A percentile compares a stretch with the other conserved stretches of the same genome.
Conservation (phyloP, 2,797 vertebrate genomes). For the Tympanoctomys barrerae region DNA sequence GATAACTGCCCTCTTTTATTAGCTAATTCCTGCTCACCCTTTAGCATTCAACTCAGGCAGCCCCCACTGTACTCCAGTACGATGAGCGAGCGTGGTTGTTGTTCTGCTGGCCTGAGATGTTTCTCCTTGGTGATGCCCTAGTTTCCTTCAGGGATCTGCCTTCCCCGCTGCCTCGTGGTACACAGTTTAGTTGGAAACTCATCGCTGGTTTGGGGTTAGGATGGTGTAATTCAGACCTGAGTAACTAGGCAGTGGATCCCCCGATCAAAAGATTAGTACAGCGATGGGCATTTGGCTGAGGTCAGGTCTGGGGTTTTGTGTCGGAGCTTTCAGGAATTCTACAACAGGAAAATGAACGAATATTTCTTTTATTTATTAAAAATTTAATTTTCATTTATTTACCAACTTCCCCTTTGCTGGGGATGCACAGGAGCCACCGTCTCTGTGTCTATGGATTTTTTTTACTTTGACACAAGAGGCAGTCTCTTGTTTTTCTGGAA, state of each 20-base stretch:
- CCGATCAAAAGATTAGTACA: neutral
- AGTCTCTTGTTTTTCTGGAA: conserved; percentile 4
- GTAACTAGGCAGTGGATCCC: neutral
- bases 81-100: neutral
- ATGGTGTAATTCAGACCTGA: neutral
- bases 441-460: neutral
- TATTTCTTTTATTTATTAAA: conserved; percentile 4
- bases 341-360: neutral
- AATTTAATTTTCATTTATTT: neutral
- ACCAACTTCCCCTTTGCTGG: neutral
- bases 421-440: neutral
- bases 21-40: conserved; percentile 16
- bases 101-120: neutral
- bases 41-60: neutral
- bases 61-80: neutral
- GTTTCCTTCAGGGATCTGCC: neutral
- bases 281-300: neutral
- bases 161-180: neutral
- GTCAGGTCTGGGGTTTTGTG: neutral
- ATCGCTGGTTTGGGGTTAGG: neutral
- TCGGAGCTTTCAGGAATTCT: conserved; percentile 7
- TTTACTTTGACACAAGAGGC: neutral
- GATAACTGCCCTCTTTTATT: conserved; percentile 9
- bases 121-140: neutral
- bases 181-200: neutral